A percentile compares a stretch with the other conserved stretches of the same genome.
These are phyloP conservation scores for Centropristis striata DNA, from an alignment of 2,113 vertebrate genomes.

Conservation along the genomic window DNA sequence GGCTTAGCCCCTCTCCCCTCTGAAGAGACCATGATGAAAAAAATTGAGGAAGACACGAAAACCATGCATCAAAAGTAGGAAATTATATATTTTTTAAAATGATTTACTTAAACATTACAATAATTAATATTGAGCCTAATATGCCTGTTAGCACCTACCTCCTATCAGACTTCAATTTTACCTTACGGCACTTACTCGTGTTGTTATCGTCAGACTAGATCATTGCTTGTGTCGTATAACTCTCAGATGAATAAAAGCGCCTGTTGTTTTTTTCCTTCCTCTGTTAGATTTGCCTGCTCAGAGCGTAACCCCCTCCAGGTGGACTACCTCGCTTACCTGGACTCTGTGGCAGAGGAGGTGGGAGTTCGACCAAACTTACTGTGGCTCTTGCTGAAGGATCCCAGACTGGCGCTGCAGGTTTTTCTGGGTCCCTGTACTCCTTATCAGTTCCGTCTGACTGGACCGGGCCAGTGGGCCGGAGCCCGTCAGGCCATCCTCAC, in stretches of 20 bases:
- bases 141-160: too few relatives aligned
- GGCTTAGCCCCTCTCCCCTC: slow-evolving; percentile 72
- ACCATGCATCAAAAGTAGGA: slow-evolving; percentile 77
- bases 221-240: too few relatives aligned
- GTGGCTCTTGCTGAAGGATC: slow-evolving; percentile 87
- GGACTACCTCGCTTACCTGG: slow-evolving; percentile 85
- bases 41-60: slow-evolving; percentile 81
- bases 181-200: too few relatives aligned
- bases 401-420: slow-evolving; percentile 84
- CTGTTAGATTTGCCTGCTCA: slow-evolving; percentile 60
- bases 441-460: slow-evolving; percentile 91
- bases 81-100: too few relatives aligned
- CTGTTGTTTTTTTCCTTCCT: not conserved
- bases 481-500: slow-evolving; percentile 90
- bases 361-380: slow-evolving; percentile 85
- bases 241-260: too few relatives aligned
- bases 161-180: too few relatives aligned
- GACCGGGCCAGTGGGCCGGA: slow-evolving; percentile 88
- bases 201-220: too few relatives aligned
- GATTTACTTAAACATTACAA: too few relatives aligned
- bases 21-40: slow-evolving; percentile 78
- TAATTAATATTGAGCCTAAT: too few relatives aligned
- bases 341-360: slow-evolving; percentile 84
- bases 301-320: slow-evolving; percentile 83
- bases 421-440: slow-evolving; percentile 90